These are phyloP conservation scores for Anarhynchus alexandrinus DNA, from an alignment of 2,113 vertebrate species.

Conservation along the genomic window DNA sequence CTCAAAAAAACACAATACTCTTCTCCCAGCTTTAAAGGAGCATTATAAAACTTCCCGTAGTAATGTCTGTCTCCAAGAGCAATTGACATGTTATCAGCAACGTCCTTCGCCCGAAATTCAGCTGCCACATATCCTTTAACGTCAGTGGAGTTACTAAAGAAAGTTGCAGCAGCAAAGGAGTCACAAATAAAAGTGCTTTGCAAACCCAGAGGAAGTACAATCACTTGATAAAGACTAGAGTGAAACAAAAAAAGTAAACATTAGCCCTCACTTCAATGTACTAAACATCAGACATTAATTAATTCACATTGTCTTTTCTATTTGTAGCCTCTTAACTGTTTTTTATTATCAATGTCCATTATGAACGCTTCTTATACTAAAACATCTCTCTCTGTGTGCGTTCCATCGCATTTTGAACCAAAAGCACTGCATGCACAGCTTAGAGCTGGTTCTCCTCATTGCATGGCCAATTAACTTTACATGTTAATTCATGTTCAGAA, in stretches of 20 bases:
- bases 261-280: not conserved
- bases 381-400: not conserved
- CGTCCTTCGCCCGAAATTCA: conserved; percentile 74
- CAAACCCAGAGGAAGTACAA: conserved; percentile 81
- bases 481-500: not conserved
- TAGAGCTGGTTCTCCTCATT: not conserved
- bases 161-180: conserved; percentile 62
- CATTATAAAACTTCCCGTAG: conserved; percentile 86
- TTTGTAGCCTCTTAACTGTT: not conserved
- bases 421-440: not conserved
- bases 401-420: not conserved
- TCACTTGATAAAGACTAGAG: conserved; percentile 90
- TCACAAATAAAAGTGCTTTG: conserved; percentile 82
- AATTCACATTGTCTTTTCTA: not conserved
- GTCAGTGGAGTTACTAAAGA: conserved; percentile 65
- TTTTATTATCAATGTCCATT: not conserved
- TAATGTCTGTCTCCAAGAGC: conserved; percentile 85
- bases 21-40: conserved; percentile 82
- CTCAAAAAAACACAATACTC: conserved; percentile 87
- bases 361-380: accelerated
- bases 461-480: not conserved
- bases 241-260: conserved; percentile 30
- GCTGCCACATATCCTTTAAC: conserved; percentile 80
- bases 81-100: conserved; percentile 76
- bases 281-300: not conserved